Conservation (phyloP, 2,888 invertebrate genomes). For the Agrotis puta region DNA sequence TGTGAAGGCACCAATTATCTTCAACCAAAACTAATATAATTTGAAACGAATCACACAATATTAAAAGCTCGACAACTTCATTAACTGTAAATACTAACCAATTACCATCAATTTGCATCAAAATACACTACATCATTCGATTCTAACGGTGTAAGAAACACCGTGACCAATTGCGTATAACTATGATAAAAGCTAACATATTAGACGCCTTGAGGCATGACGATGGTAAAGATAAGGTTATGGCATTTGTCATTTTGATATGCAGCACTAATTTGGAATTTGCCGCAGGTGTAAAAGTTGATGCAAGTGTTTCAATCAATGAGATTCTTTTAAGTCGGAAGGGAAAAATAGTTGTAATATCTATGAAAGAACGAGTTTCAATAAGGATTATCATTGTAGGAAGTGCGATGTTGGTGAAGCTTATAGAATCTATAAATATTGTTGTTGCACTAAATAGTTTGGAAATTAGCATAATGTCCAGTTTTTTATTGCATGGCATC, state of each 20-base stretch:
- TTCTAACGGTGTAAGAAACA: constrained; percentile 53
- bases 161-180: constrained; percentile 45
- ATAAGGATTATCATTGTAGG: not conserved
- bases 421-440: too few relatives aligned
- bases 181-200: constrained; percentile 26
- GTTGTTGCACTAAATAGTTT: too few relatives aligned
- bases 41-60: constrained; percentile 17
- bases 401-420: not conserved
- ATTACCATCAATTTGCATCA: constrained; percentile 46
- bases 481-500: too few relatives aligned
- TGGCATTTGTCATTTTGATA: constrained; percentile 20
- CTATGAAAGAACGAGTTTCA: not conserved
- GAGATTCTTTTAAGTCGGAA: not conserved
- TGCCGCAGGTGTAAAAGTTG: not conserved
- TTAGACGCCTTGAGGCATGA: constrained; percentile 22
- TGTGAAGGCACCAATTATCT: constrained; percentile 7
- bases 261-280: constrained; percentile 5
- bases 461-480: too few relatives aligned
- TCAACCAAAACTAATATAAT: constrained; percentile 14
- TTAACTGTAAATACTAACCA: constrained; percentile 20
- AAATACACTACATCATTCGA: constrained; percentile 39
- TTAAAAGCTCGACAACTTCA: constrained; percentile 23
- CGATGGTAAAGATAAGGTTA: constrained; percentile 3
- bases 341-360: not conserved
- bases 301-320: not conserved